A percentile compares a stretch with the other conserved stretches of the same genome.
These are phyloP conservation scores for Melinaea marsaeus DNA, from an alignment of 2,888 invertebrate species.

Conservation along the genomic window DNA sequence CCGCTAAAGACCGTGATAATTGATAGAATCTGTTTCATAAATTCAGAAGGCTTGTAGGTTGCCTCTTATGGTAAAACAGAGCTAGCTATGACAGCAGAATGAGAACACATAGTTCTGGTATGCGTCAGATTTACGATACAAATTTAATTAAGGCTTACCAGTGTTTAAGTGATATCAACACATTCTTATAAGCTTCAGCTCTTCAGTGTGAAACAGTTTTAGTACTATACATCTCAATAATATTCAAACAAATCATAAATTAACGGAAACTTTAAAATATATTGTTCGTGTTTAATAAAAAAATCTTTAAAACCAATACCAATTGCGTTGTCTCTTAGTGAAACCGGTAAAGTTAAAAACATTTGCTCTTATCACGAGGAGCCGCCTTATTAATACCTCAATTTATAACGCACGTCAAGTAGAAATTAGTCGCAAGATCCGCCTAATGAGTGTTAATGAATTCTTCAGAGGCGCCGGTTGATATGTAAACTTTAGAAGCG, in stretches of 20 bases:
- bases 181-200: not conserved
- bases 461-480: conserved; percentile 48
- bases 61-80: not conserved
- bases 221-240: too few relatives aligned
- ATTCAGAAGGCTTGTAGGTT: not conserved
- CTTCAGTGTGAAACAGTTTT: too few relatives aligned
- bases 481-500: conserved; percentile 43
- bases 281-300: too few relatives aligned
- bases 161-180: conserved; percentile 38
- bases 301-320: too few relatives aligned
- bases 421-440: conserved; percentile 35
- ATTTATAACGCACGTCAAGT: conserved; percentile 20
- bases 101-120: conserved; percentile 11
- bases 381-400: conserved; percentile 13
- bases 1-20: too few relatives aligned
- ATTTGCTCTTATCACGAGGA: conserved; percentile 3
- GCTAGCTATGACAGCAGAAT: not conserved
- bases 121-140: conserved; percentile 14
- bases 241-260: too few relatives aligned
- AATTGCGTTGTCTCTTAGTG: too few relatives aligned
- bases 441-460: conserved; percentile 56
- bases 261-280: too few relatives aligned
- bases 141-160: conserved; percentile 23
- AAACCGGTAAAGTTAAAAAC: not conserved
- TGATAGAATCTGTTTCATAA: too few relatives aligned